A percentile compares a stretch with the other conserved stretches of the same genome.
Evolutionary conservation across 2,797 vertebrate species (phyloP).

Genomic region (Sebastes steindachneri): DNA sequence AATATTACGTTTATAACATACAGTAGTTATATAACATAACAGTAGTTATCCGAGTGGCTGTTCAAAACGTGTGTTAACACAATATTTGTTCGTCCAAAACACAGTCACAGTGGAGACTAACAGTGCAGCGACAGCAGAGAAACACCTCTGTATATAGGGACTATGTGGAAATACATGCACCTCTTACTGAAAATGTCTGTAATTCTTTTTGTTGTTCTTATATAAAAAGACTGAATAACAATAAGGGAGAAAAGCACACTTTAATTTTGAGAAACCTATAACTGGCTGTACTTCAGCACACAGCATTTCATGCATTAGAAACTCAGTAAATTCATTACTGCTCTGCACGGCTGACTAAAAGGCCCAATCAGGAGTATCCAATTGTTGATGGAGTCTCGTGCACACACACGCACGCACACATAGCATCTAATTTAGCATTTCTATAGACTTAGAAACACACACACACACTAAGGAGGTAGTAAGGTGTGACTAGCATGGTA

Average conservation of each 20-base stretch:
- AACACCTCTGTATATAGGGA: not conserved
- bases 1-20: no score
- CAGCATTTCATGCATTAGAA: constrained; percentile 13
- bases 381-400: not conserved
- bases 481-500: constrained; percentile 36
- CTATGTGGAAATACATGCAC: not conserved
- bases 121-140: not conserved
- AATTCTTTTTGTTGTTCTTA: not conserved
- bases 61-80: no score
- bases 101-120: no score
- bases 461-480: constrained; percentile 10
- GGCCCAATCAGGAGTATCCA: constrained; percentile 5
- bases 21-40: no score
- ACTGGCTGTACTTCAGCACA: not conserved
- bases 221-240: not conserved
- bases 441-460: constrained; percentile 29
- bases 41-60: no score
- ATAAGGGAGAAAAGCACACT: not conserved
- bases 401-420: constrained; percentile 11
- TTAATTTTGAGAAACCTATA: not conserved
- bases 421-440: constrained; percentile 36
- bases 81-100: no score
- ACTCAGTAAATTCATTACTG: constrained; percentile 18
- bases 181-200: not conserved
- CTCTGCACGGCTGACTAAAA: constrained; percentile 25